A percentile compares a stretch with the other conserved stretches of the same genome.
Evolutionary conservation across 1,140 invertebrate genomes (phyloP).

Genomic region (Drosophila dunni): DNA sequence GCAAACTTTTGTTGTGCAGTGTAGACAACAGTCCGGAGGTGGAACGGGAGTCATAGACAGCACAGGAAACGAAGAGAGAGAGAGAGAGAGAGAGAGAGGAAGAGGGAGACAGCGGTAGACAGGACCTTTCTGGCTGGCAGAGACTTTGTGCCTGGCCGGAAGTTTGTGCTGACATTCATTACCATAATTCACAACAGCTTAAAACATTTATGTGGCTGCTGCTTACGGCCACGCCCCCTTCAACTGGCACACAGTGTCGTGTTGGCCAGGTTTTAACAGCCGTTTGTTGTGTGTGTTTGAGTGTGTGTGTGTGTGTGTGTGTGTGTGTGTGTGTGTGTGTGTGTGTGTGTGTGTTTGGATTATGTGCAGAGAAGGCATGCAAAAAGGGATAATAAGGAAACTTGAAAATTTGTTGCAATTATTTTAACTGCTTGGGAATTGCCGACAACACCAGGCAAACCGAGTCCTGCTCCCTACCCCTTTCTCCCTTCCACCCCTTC

Average conservation of each 20-base stretch:
- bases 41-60: neutral
- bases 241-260: neutral
- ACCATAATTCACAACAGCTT: slow-evolving; percentile 83
- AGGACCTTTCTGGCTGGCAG: slow-evolving; percentile 8
- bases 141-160: slow-evolving; percentile 48
- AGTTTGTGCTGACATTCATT: slow-evolving; percentile 82
- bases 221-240: slow-evolving; percentile 32
- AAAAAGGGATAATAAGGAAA: slow-evolving; percentile 71
- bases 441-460: slow-evolving; percentile 22
- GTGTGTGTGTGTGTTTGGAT: slow-evolving; percentile 48
- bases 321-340: slow-evolving; percentile 31
- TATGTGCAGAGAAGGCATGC: slow-evolving; percentile 56
- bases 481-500: neutral
- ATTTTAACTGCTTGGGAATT: slow-evolving; percentile 78
- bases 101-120: neutral
- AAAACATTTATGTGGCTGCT: slow-evolving; percentile 81
- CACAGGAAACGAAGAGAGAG: neutral
- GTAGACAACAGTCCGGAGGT: too few relatives aligned
- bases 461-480: neutral
- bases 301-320: slow-evolving; percentile 36
- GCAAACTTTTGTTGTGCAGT: too few relatives aligned
- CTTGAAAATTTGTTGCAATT: slow-evolving; percentile 81
- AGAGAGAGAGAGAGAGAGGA: neutral
- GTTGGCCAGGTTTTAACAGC: slow-evolving; percentile 4
- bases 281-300: slow-evolving; percentile 29